Conservation (phyloP, 1,140 invertebrate genomes). For the Drosophila ficusphila region DNA sequence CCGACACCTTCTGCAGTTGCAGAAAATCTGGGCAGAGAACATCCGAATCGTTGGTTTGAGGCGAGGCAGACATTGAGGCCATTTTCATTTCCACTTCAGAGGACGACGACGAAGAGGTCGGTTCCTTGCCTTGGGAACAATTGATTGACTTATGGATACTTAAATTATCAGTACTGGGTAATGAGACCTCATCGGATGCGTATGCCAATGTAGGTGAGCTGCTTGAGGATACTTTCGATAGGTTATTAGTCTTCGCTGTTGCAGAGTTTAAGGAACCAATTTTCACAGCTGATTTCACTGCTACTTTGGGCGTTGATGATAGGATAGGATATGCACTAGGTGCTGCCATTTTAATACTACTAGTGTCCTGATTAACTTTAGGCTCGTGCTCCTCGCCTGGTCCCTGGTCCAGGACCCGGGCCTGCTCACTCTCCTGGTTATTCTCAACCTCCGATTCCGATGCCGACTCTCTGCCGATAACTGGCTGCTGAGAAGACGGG, state of each 20-base stretch:
- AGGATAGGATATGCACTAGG: slow-evolving; percentile 29
- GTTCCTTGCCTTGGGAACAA: slow-evolving; percentile 25
- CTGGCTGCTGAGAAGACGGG: slow-evolving; percentile 12
- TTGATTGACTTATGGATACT: slow-evolving; percentile 70
- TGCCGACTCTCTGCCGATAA: not conserved
- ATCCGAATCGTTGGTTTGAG: slow-evolving; percentile 35
- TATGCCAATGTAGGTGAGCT: slow-evolving; percentile 3
- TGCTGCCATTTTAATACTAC: slow-evolving; percentile 23
- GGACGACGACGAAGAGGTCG: slow-evolving; percentile 1
- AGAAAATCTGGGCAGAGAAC: slow-evolving; percentile 54
- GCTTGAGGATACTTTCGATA: slow-evolving; percentile 50
- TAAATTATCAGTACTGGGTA: slow-evolving; percentile 80
- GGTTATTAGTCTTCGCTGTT: slow-evolving; percentile 76
- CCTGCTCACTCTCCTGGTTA: slow-evolving; percentile 2
- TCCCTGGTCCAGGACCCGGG: slow-evolving; percentile 1
- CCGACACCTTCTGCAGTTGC: slow-evolving; percentile 36
- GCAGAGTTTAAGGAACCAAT: slow-evolving; percentile 74
- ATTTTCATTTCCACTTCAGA: slow-evolving; percentile 16
- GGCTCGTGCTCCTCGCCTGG: not conserved
- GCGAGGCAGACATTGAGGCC: slow-evolving; percentile 6
- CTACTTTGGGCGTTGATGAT: slow-evolving; percentile 38
- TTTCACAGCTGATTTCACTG: slow-evolving; percentile 51
- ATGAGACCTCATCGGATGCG: slow-evolving; percentile 18
- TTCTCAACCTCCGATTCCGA: slow-evolving; percentile 1
- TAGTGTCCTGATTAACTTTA: slow-evolving; percentile 2